These are phyloP conservation scores for Melopsittacus undulatus DNA, from an alignment of 2,797 vertebrate species.

Conservation along the genomic window DNA sequence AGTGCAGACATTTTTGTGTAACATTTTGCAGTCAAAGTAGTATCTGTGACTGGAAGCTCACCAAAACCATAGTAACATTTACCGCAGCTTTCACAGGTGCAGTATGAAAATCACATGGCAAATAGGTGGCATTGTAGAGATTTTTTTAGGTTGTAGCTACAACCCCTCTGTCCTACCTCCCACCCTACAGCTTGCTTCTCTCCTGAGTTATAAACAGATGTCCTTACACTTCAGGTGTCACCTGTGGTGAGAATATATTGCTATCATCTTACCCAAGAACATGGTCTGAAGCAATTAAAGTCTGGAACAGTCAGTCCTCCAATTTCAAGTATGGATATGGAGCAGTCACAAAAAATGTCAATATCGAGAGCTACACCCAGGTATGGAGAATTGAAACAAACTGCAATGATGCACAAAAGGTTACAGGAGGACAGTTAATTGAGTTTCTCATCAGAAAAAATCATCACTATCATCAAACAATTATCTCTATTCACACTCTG, in stretches of 20 bases:
- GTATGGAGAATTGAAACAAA: constrained; percentile 18
- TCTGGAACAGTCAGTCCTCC: constrained; percentile 11
- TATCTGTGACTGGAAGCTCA: not conserved
- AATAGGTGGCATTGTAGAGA: accelerated
- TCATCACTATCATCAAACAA: not conserved
- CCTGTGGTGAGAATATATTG: constrained; percentile 52
- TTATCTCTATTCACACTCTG: not conserved
- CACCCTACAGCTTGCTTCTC: not conserved
- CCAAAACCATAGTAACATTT: not conserved
- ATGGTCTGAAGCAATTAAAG: constrained; percentile 45
- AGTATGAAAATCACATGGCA: not conserved
- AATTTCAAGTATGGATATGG: constrained; percentile 57
- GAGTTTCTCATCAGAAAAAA: not conserved
- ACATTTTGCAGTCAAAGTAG: not conserved
- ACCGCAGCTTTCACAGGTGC: not conserved
- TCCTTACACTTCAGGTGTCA: constrained; percentile 19
- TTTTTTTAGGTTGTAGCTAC: not conserved
- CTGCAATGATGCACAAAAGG: not conserved
- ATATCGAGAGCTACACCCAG: constrained; percentile 53
- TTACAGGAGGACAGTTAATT: not conserved
- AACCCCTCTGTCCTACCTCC: not conserved
- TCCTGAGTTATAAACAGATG: not conserved
- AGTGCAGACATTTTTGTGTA: not conserved
- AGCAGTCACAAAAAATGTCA: not conserved
- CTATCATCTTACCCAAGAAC: not conserved